Conservation (phyloP, 2,113 vertebrate genomes). For the Eulemur rufifrons region DNA sequence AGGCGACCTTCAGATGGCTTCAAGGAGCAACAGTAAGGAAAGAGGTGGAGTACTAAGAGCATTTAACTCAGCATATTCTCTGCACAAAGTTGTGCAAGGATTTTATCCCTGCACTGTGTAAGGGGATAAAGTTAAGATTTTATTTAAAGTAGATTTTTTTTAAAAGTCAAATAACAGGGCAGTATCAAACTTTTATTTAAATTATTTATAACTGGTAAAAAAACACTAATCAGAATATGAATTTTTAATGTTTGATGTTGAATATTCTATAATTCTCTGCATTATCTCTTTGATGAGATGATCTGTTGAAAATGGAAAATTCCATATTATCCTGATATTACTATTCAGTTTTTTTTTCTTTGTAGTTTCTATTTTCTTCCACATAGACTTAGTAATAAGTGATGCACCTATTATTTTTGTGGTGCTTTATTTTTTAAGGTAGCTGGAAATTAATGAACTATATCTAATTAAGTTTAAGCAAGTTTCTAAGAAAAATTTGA, state of each 20-base stretch:
- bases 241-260: slow-evolving; percentile 46
- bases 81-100: not conserved
- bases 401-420: not conserved
- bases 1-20: not conserved
- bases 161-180: not conserved
- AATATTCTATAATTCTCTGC: slow-evolving; percentile 31
- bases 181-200: not conserved
- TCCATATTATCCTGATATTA: not conserved
- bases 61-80: not conserved
- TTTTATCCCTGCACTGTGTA: not conserved
- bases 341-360: not conserved
- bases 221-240: slow-evolving; percentile 31
- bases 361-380: not conserved
- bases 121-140: not conserved
- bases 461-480: not conserved
- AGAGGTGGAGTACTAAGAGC: not conserved
- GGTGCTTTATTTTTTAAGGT: not conserved
- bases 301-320: not conserved
- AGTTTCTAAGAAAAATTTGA: not conserved
- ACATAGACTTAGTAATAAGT: not conserved
- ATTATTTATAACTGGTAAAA: slow-evolving; percentile 51
- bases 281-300: not conserved
- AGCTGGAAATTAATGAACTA: not conserved
- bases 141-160: not conserved
- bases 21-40: not conserved